These are phyloP conservation scores for Archips crataeganus DNA, from an alignment of 2,888 invertebrate genomes.

Conservation along the genomic window DNA sequence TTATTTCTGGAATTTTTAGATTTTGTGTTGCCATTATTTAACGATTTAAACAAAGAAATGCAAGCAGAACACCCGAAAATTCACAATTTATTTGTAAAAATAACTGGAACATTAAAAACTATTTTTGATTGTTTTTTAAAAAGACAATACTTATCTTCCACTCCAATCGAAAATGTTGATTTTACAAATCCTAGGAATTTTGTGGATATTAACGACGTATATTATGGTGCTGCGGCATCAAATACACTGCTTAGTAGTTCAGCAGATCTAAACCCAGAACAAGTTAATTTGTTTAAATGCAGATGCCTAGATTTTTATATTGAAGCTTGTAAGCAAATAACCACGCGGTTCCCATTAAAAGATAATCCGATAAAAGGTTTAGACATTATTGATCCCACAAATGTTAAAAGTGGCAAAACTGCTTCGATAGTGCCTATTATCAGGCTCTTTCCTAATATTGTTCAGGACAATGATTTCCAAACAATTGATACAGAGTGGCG, in stretches of 20 bases:
- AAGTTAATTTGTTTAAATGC: neutral
- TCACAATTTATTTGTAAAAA: constrained; percentile 45
- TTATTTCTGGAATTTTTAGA: constrained; percentile 46
- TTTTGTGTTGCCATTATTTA: constrained; percentile 46
- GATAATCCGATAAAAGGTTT: constrained; percentile 43
- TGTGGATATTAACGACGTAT: neutral
- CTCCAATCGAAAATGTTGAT: constrained; percentile 47
- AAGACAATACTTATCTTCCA: constrained; percentile 45
- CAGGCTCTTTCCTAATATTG: constrained; percentile 38
- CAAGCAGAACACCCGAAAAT: constrained; percentile 44
- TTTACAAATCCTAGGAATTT: constrained; percentile 43
- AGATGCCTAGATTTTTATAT: neutral
- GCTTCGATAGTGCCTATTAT: constrained; percentile 10
- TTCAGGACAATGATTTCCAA: constrained; percentile 37
- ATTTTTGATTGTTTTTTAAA: constrained; percentile 51
- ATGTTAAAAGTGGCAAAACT: constrained; percentile 43
- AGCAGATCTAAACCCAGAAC: neutral
- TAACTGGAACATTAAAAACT: constrained; percentile 47
- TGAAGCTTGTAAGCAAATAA: constrained; percentile 13
- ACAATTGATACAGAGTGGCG: constrained; percentile 38
- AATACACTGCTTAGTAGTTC: neutral
- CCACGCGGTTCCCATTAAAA: constrained; percentile 41
- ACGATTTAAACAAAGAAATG: constrained; percentile 45
- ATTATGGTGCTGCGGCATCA: neutral
- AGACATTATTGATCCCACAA: constrained; percentile 32